Base-by-base conservation (phyloP, 2,888 invertebrate species). In the Sinotaia quadrata region DNA sequence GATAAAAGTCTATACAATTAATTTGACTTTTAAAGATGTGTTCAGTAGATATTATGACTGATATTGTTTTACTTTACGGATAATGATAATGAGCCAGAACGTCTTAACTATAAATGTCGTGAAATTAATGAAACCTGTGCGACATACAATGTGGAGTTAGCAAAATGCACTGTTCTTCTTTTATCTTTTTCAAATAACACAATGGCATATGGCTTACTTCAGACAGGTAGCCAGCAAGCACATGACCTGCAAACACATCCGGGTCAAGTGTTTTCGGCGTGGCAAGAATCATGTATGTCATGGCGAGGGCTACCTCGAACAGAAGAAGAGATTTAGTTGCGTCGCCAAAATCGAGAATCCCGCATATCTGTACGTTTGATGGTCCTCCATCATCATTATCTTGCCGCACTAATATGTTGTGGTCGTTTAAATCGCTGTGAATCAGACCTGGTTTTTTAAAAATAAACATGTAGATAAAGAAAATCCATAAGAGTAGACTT, bases 341-440 rank as follows among this genome's bases (percentile, higher is more conserved):
- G 87, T 97, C 97, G 0, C 95, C 95, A 84, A 96, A 96, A 89
- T 97, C 97, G 18, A 97, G 91, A 60, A 97, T 89, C 0, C 93
- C 94, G 2, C 90, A 88, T 10, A 95, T 89, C 61, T 89, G 88
- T 87, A 91, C 91, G 29, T 91, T 90, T 7, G 5, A 21, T 51
- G 12, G 49, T 56, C 81, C 36, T 21, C 33, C 34, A 15, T 0
- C 36, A 21, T 10, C 34, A 15, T 0, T 34, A 21, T 10, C 87
- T 41, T 59, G 36, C 21, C 41, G 54, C 0, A 94, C 92, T 5
- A 96, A 85, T 4, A 97, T 91, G 88, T 97, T 97, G 87, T 94
- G 94, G 83, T 96, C 96, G 85, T 97, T 97, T 69, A 94, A 91
- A 85, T 97, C 97, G 0, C 96, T 97, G 84, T 97, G 97, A 72